phyloP scores from a whole-genome alignment of 2,888 invertebrate species.

The Parelbella ahira region DNA sequence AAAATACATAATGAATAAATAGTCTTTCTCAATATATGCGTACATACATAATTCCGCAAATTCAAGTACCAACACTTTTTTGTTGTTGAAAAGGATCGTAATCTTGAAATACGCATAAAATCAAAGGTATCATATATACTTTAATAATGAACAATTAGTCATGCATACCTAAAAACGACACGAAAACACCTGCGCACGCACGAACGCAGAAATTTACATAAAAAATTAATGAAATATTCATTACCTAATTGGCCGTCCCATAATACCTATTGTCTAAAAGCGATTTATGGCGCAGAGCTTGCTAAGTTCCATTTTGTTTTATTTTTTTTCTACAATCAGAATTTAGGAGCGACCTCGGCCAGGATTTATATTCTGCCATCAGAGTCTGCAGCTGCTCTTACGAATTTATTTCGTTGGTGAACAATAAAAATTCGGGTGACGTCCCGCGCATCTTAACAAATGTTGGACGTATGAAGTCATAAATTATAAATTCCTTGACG shows the following conservation, averaged over 20 bases:
- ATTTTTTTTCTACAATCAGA: constrained; percentile 33
- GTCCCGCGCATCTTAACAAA: constrained; percentile 48
- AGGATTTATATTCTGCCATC: constrained; percentile 52
- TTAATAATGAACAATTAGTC: too few species aligned
- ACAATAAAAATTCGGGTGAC: constrained; percentile 53
- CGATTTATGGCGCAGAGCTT: constrained; percentile 48
- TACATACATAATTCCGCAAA: too few species aligned
- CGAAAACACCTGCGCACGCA: constrained; percentile 33
- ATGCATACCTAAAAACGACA: too few species aligned
- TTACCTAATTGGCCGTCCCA: constrained; percentile 48
- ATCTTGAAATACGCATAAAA: too few species aligned
- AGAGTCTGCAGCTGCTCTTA: constrained; percentile 51
- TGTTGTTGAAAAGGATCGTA: too few species aligned
- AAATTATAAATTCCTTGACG: constrained; percentile 46
- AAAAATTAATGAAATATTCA: constrained; percentile 64
- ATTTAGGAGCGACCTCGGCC: constrained; percentile 42
- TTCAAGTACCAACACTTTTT: too few species aligned
- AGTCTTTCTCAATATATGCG: too few species aligned
- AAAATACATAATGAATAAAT: too few species aligned
- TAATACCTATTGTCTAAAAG: constrained; percentile 50
- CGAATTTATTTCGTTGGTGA: constrained; percentile 53
- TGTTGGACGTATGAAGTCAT: constrained; percentile 42
- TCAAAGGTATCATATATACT: too few species aligned
- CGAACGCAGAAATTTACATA: constrained; percentile 20
- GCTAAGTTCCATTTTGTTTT: constrained; percentile 37